These are phyloP conservation scores for Drosophila atripex DNA, from an alignment of 2,888 invertebrate genomes.

Conservation along the genomic window DNA sequence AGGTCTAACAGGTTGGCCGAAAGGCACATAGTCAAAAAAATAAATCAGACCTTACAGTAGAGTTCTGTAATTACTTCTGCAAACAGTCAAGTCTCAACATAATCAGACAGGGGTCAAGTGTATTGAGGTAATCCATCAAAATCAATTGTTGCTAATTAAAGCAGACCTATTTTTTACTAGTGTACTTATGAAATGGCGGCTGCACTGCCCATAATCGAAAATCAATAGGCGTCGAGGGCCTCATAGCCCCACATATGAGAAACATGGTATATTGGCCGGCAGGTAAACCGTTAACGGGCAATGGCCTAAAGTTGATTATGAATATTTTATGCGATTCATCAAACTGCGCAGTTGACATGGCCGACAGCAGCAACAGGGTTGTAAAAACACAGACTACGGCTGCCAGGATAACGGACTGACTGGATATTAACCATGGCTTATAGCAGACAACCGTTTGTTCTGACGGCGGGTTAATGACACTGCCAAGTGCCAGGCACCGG, in stretches of 20 bases:
- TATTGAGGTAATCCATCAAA: too few relatives aligned
- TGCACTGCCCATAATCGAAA: conserved; percentile 67
- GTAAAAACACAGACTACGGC: conserved; percentile 5
- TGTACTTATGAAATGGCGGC: conserved; percentile 17
- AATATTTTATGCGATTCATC: conserved; percentile 60
- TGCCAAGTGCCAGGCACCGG: conserved; percentile 8
- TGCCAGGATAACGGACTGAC: conserved; percentile 4
- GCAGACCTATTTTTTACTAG: neutral
- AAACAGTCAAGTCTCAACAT: neutral
- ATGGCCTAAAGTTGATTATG: conserved; percentile 51
- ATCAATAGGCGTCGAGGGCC: conserved; percentile 54
- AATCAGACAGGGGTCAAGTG: too few relatives aligned
- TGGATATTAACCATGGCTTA: conserved; percentile 25
- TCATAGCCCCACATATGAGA: conserved; percentile 50
- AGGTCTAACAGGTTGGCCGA: conserved; percentile 69
- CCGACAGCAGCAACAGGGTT: conserved; percentile 13
- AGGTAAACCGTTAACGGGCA: conserved; percentile 45
- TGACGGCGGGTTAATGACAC: conserved; percentile 34
- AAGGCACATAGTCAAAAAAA: conserved; percentile 9
- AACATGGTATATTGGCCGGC: conserved; percentile 43
- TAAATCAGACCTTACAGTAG: neutral
- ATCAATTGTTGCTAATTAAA: too few relatives aligned
- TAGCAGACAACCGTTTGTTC: conserved; percentile 15
- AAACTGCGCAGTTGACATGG: conserved; percentile 57
- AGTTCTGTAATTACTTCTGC: neutral